Conservation (phyloP, 1,140 invertebrate genomes). For the Atopsyche davidsoni region DNA sequence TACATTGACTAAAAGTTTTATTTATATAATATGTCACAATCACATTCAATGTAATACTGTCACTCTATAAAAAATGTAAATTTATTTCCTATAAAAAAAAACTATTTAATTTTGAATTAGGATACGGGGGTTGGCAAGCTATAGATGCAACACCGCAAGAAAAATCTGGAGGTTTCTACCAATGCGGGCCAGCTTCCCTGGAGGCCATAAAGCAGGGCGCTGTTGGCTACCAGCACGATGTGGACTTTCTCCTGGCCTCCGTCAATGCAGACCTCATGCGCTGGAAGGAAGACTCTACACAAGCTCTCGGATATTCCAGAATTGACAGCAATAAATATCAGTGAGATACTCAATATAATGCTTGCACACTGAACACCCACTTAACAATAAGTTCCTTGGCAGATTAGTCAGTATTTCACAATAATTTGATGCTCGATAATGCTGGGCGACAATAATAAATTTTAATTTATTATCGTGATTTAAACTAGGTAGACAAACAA, state of each 20-base stretch:
- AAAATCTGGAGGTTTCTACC: slow-evolving; percentile 50
- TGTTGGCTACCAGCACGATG: slow-evolving; percentile 63
- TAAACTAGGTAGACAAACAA: no score
- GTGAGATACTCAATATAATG: slow-evolving; percentile 41
- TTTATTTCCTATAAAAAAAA: no score
- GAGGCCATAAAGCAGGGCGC: slow-evolving; percentile 66
- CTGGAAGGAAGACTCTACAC: slow-evolving; percentile 53
- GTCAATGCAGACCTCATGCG: slow-evolving; percentile 56
- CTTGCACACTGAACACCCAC: no score
- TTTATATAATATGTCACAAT: no score
- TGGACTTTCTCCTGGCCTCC: slow-evolving; percentile 63
- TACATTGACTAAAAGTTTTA: no score
- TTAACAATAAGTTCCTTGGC: no score
- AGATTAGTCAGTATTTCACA: no score
- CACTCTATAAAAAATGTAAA: no score
- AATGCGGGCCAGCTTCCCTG: slow-evolving; percentile 61
- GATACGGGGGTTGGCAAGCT: slow-evolving; percentile 70
- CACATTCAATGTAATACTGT: no score
- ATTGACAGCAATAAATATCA: slow-evolving; percentile 65
- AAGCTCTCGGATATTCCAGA: slow-evolving; percentile 54
- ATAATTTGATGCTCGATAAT: no score
- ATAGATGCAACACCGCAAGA: slow-evolving; percentile 71
- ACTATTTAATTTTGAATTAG: slow-evolving; percentile 30
- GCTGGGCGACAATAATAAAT: no score
- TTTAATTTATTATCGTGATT: no score